Evolutionary conservation across 2,113 vertebrate species (phyloP).

Genomic region (Otis tarda): DNA sequence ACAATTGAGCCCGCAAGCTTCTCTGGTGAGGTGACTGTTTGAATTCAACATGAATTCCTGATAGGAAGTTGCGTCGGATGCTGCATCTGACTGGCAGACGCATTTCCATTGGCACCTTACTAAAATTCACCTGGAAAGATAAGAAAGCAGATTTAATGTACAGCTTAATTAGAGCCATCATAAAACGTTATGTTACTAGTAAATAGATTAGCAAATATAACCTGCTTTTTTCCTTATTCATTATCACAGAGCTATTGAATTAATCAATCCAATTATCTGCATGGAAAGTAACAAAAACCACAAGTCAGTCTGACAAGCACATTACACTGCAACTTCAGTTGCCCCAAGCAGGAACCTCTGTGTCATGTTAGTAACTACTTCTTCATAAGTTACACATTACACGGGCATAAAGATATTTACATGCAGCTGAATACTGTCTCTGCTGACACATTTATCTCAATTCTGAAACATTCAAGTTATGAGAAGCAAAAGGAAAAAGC

Average conservation of each 20-base stretch:
- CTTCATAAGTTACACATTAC: not conserved
- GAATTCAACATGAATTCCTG: slow-evolving; percentile 92
- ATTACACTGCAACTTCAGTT: not conserved
- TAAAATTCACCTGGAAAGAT: slow-evolving; percentile 85
- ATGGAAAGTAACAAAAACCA: not conserved
- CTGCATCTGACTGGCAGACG: slow-evolving; percentile 80
- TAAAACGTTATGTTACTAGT: no score
- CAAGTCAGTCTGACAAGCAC: not conserved
- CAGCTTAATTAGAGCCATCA: not conserved
- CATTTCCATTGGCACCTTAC: slow-evolving; percentile 85
- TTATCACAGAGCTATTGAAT: not conserved
- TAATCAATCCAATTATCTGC: not conserved
- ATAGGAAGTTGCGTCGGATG: slow-evolving; percentile 90
- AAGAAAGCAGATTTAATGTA: not conserved
- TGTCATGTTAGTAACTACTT: not conserved
- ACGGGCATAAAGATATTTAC: not conserved
- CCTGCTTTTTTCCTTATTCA: not conserved
- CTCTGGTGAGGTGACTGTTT: slow-evolving; percentile 93
- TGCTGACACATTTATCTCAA: not conserved
- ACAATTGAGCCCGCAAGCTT: slow-evolving; percentile 88
- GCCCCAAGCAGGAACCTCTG: not conserved
- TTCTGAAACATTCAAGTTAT: not conserved
- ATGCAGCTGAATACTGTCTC: not conserved
- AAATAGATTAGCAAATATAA: not conserved
- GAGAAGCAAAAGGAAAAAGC: not conserved